These are phyloP conservation scores for Phalera bucephala DNA, from an alignment of 2,888 invertebrate species.

Conservation along the genomic window DNA sequence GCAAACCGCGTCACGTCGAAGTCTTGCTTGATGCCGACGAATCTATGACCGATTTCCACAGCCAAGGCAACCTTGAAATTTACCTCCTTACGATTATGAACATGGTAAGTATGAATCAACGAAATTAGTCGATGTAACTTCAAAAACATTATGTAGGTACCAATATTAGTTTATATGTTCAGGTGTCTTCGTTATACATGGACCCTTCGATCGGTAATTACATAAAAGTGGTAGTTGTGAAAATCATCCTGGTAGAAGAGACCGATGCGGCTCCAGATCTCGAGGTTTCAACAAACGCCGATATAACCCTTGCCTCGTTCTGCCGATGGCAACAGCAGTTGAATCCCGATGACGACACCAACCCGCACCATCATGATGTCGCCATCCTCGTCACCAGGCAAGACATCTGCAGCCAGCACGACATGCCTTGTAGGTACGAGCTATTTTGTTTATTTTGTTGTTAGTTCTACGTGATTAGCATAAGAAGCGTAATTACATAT, in stretches of 20 bases:
- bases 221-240: slow-evolving; percentile 94
- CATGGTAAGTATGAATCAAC: slow-evolving; percentile 85
- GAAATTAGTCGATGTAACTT: too few species aligned
- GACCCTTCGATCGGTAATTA: slow-evolving; percentile 95
- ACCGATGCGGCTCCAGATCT: slow-evolving; percentile 84
- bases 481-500: not conserved
- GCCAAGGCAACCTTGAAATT: slow-evolving; percentile 91
- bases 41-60: slow-evolving; percentile 94
- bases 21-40: slow-evolving; percentile 94
- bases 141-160: not conserved
- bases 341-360: slow-evolving; percentile 89
- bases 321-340: slow-evolving; percentile 92
- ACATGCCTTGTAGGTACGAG: slow-evolving; percentile 79
- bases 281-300: slow-evolving; percentile 91
- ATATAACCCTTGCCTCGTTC: slow-evolving; percentile 91
- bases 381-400: slow-evolving; percentile 92
- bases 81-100: slow-evolving; percentile 96
- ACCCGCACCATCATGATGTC: slow-evolving; percentile 95
- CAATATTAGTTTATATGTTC: slow-evolving; percentile 19
- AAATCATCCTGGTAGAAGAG: slow-evolving; percentile 90
- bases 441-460: slow-evolving; percentile 1
- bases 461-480: not conserved
- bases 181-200: slow-evolving; percentile 91
- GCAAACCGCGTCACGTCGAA: slow-evolving; percentile 91
- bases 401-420: slow-evolving; percentile 86